Evolutionary conservation across 92 coral and sea anemone species (phyloP).

Genomic region (Paramuricea clavata): DNA sequence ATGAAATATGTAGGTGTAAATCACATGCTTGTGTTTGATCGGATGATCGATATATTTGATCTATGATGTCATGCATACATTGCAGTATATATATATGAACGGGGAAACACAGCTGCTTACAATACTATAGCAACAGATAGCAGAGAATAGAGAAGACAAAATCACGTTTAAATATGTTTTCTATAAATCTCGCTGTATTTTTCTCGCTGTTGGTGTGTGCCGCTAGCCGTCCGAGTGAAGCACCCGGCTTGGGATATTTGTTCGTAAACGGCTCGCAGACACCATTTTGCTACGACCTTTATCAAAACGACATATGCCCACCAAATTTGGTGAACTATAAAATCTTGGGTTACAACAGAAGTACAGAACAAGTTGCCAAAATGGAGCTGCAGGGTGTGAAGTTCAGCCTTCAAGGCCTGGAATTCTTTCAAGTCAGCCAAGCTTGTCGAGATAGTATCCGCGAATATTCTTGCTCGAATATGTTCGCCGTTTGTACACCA

Average conservation of each 20-base stretch:
- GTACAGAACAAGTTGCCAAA: background rate
- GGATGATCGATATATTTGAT: too few relatives aligned
- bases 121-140: too few relatives aligned
- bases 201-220: background rate
- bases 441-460: background rate
- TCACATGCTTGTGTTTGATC: too few relatives aligned
- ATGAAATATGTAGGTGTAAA: too few relatives aligned
- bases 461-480: conserved; percentile 13
- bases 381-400: background rate
- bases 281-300: background rate
- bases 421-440: background rate
- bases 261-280: conserved; percentile 20
- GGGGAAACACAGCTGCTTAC: too few relatives aligned
- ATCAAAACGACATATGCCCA: background rate
- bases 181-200: background rate
- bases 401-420: background rate
- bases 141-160: too few relatives aligned
- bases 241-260: conserved; percentile 3
- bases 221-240: background rate
- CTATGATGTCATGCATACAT: too few relatives aligned
- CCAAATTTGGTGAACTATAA: conserved; percentile 1
- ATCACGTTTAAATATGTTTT: background rate
- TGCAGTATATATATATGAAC: too few relatives aligned
- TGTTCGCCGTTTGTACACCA: conserved; percentile 16
- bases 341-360: background rate